Evolutionary conservation across 2,113 vertebrate genomes (phyloP), one percentile per base, ranked within the genome.

Genomic region (Genyomyrus donnyi): DNA sequence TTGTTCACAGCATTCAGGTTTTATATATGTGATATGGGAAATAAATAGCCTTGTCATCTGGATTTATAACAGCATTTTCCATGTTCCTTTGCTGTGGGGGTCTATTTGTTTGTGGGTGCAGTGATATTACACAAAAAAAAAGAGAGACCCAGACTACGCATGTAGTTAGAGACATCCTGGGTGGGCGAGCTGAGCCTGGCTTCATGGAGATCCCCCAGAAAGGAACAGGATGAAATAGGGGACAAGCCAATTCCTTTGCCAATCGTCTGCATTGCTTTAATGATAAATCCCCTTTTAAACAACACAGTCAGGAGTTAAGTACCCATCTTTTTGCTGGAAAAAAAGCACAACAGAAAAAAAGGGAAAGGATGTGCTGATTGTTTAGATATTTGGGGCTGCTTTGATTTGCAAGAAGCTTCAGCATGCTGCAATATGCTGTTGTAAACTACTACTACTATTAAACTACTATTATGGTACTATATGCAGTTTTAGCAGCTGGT

Each of bases 91-190:
- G 91, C 56, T 90, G 91, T 90, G 93, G 93, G 95, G 95, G 94
- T 93, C 91, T 95, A 94, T 96, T 96, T 96, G 95, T 86, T 70
- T 93, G 92, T 93, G 93, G 93, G 93, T 87, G 85, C 91, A 90
- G 91, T 88, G 95, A 95, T 94, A 95, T 92, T 93, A 93, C 77
- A 89, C 95, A 94, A 95, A 95, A 85, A 80, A 95, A 70, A 31
- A 53, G 4, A 94, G 50, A 27, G 92, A 91, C 92, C 90, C 88
- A 89, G 90, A 90, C 89, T 93, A 91, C 92, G 90, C 89, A 89
- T 89, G 89, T 88, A 80, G 90, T 90, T 91, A 56, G 50, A 91
- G 92, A 91, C 92, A 93, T 94, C 85, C 91, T 96, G 95, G 95
- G 95, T 96, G 95, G 95, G 94, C 95, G 93, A 89, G 31, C 91